Conservation (phyloP, 2,113 vertebrate genomes). For the Hippocampus barbouri region DNA sequence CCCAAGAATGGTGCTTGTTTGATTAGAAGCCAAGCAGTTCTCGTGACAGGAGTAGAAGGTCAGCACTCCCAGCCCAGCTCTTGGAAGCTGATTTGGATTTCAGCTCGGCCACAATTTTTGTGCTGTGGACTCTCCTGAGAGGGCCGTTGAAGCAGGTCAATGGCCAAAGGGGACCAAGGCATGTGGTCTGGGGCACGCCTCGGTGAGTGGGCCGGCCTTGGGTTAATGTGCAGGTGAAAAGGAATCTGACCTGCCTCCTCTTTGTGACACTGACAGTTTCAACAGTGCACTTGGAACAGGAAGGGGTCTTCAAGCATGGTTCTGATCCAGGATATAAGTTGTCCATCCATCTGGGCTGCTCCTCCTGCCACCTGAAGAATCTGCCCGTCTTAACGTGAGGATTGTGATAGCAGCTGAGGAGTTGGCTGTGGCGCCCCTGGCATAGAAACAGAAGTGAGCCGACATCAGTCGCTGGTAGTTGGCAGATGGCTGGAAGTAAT, state of each 20-base stretch:
- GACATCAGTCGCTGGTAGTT: conserved; percentile 73
- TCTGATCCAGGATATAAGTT: conserved; percentile 62
- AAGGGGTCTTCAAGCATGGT: conserved; percentile 64
- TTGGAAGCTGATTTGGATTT: conserved; percentile 85
- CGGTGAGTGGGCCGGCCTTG: conserved; percentile 51
- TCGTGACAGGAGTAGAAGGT: conserved; percentile 89
- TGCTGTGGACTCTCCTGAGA: conserved; percentile 60
- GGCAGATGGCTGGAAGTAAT: conserved; percentile 80
- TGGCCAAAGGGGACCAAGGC: conserved; percentile 79
- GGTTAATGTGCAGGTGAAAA: conserved; percentile 73
- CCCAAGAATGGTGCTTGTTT: conserved; percentile 67
- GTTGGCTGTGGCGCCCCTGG: conserved; percentile 15
- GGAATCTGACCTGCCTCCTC: conserved; percentile 72
- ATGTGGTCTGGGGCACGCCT: conserved; percentile 59
- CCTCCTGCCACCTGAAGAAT: conserved; percentile 30
- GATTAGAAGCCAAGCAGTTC: conserved; percentile 71
- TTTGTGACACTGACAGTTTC: conserved; percentile 68
- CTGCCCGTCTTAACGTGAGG: conserved; percentile 41
- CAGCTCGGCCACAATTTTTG: conserved; percentile 77
- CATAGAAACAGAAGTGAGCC: conserved; percentile 86
- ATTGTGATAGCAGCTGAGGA: conserved; percentile 45
- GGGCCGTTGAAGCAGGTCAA: conserved; percentile 78
- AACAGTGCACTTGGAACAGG: conserved; percentile 77
- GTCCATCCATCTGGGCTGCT: conserved; percentile 72
- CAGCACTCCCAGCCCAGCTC: conserved; percentile 93